A percentile compares a stretch with the other conserved stretches of the same genome.
These are phyloP conservation scores for Pyrgus malvae DNA, from an alignment of 2,888 invertebrate genomes.

Conservation along the genomic window DNA sequence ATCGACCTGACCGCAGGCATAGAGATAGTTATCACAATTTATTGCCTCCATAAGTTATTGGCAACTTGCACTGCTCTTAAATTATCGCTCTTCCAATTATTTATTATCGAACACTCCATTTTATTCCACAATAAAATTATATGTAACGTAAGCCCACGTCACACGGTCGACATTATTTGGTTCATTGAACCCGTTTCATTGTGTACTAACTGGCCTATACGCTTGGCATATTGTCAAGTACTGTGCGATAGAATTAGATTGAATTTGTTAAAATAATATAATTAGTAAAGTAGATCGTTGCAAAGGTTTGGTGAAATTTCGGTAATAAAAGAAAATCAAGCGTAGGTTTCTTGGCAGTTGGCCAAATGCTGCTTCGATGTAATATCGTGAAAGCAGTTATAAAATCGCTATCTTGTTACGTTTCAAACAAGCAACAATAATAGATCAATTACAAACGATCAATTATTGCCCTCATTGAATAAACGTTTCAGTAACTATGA, in stretches of 20 bases:
- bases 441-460: no score
- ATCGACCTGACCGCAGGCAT: slow-evolving; percentile 15
- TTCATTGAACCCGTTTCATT: slow-evolving; percentile 22
- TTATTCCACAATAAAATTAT: slow-evolving; percentile 17
- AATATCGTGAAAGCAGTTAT: slow-evolving; percentile 7
- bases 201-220: slow-evolving; percentile 9
- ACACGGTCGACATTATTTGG: slow-evolving; percentile 12
- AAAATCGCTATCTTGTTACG: no score
- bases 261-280: slow-evolving; percentile 16
- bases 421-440: no score
- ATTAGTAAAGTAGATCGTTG: not conserved
- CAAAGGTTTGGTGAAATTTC: not conserved
- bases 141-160: slow-evolving; percentile 13
- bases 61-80: slow-evolving; percentile 27
- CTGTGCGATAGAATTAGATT: slow-evolving; percentile 13
- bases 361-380: not conserved
- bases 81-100: slow-evolving; percentile 30
- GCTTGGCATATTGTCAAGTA: slow-evolving; percentile 32
- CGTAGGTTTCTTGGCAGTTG: not conserved
- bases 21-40: slow-evolving; percentile 34
- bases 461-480: no score
- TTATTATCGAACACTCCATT: slow-evolving; percentile 25
- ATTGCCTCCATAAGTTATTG: slow-evolving; percentile 35
- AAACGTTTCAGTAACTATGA: no score
- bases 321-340: not conserved